Evolutionary conservation across 2,113 vertebrate species (phyloP), one percentile per base, ranked within the genome.

Genomic region (Ceuthmochares aereus): DNA sequence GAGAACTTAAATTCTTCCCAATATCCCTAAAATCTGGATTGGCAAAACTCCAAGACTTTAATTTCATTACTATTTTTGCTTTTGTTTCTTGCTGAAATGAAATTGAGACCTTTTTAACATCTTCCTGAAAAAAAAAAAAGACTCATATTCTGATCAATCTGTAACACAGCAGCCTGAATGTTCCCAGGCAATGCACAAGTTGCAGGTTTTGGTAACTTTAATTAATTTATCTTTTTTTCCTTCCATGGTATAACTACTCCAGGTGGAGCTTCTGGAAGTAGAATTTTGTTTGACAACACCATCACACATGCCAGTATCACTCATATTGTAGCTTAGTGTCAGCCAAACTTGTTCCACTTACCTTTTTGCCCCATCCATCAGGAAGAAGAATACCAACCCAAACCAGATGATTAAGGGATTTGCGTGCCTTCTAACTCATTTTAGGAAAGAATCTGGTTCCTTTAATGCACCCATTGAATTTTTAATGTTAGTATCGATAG

Each of bases 311-410:
- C 60, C 80, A 84, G n/a, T 78, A 92, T 93, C 73, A 27, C 59
- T 74, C 55, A 12, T 42, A 51, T 40, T 75, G 37, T 14, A 56
- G 59, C 34, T 74, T 63, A 58, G 42, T 85, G 62, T 90, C 87
- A 95, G 40, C 75, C 59, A 69, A 58, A 88, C 90, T 94, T 52
- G 90, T 85, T 96, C 82, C 72, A 80, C 93, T 95, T 66, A 84
- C 47, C 95, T 95, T 87, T 94, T 80, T 67, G 32, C 55, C 55
- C 55, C 63, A 66, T 73, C 58, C 70, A 29, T 90, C 79, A 88
- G 68, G 87, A 76, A 63, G 68, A 25, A 70, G 42, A 63, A 69
- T 69, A 14, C 32, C 43, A 45, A 7, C 29, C 37, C 47, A 45
- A 87, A 29, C 30, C 34, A 78, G 56, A 37, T 55, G 59, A 21